A percentile compares a stretch with the other conserved stretches of the same genome.
These are phyloP conservation scores for Pachydiplax longipennis DNA, from an alignment of 2,888 invertebrate species.

Conservation along the genomic window DNA sequence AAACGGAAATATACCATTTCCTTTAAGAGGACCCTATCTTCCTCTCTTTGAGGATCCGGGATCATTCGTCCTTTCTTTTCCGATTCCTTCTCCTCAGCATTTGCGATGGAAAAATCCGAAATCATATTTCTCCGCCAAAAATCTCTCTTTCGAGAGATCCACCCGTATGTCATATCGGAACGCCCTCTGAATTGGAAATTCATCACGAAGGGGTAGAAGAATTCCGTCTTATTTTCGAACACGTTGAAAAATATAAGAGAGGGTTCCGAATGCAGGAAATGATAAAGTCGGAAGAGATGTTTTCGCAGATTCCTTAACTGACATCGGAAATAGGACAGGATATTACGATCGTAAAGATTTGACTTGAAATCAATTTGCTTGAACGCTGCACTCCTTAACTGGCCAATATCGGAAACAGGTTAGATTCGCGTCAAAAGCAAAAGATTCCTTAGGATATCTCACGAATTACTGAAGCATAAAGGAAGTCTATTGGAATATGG, in stretches of 20 bases:
- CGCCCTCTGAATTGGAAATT: neutral
- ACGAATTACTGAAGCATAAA: no score
- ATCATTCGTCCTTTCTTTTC: neutral
- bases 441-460: neutral
- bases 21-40: neutral
- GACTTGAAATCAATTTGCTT: neutral
- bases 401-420: neutral
- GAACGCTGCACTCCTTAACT: neutral
- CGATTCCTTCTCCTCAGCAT: neutral
- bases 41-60: neutral
- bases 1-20: neutral
- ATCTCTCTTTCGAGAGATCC: neutral
- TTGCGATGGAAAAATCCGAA: neutral
- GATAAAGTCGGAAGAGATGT: neutral
- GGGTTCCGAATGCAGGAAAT: neutral
- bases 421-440: neutral
- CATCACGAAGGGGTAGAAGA: neutral
- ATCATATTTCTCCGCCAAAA: neutral
- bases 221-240: neutral
- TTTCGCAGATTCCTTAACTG: no score
- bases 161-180: neutral
- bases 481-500: no score
- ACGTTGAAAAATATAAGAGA: neutral
- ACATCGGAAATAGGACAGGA: no score
- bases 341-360: no score